Percentiles rank a stretch among this genome's conserved stretches.
These are phyloP conservation scores for Solen grandis DNA, from an alignment of 1,140 invertebrate species.

Conservation along the genomic window DNA sequence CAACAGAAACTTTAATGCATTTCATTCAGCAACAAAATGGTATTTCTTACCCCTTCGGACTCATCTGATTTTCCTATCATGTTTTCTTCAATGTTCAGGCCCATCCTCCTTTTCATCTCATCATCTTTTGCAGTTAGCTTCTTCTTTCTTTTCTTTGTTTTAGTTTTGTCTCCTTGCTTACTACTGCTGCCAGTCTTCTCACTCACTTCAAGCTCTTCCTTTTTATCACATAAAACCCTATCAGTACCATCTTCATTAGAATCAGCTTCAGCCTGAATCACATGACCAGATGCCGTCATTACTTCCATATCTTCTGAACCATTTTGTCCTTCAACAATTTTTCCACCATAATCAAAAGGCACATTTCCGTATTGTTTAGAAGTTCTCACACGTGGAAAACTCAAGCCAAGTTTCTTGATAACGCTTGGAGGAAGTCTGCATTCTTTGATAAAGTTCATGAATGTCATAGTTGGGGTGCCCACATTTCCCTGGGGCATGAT, in stretches of 20 bases:
- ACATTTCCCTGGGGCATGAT: conserved; percentile 84
- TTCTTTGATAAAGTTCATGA: conserved; percentile 82
- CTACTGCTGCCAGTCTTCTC: neutral
- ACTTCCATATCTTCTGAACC: conserved; percentile 8
- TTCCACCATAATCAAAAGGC: conserved; percentile 81
- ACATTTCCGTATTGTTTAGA: conserved; percentile 82
- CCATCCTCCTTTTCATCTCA: conserved; percentile 64
- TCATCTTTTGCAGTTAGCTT: conserved; percentile 60
- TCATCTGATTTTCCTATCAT: conserved; percentile 66
- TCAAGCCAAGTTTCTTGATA: conserved; percentile 83
- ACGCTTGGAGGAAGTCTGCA: conserved; percentile 83
- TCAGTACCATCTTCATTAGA: too few relatives aligned
- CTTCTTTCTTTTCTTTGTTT: conserved; percentile 9
- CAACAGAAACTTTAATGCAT: too few relatives aligned
- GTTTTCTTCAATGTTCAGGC: conserved; percentile 74
- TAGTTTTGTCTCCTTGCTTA: conserved; percentile 11
- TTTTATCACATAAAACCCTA: too few relatives aligned
- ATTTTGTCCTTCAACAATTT: conserved; percentile 31
- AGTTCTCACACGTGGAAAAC: conserved; percentile 75
- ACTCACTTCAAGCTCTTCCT: neutral
- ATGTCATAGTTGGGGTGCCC: conserved; percentile 83
- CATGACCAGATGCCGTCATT: conserved; percentile 51
- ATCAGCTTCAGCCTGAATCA: conserved; percentile 40
- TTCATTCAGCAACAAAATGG: too few relatives aligned
- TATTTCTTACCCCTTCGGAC: conserved; percentile 66